Conservation (phyloP, 2,888 invertebrate genomes). For the Exephanes ischioxanthus region DNA sequence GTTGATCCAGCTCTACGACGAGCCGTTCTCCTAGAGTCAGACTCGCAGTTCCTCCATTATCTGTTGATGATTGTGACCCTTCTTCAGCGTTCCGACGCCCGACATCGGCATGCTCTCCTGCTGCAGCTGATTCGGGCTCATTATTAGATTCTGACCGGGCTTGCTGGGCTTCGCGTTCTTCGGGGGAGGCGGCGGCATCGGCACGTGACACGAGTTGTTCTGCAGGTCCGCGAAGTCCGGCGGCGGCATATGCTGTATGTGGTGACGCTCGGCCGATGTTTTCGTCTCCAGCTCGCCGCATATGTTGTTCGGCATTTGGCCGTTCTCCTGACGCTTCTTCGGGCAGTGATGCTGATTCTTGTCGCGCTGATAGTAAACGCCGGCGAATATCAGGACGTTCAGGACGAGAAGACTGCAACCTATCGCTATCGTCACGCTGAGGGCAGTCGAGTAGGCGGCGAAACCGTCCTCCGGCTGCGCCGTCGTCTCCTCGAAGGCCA, state of each 20-base stretch:
- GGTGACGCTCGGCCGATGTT: slow-evolving; percentile 91
- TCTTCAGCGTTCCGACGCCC: slow-evolving; percentile 90
- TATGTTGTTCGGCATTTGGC: slow-evolving; percentile 95
- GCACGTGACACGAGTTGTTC: slow-evolving; percentile 88
- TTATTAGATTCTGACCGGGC: slow-evolving; percentile 85
- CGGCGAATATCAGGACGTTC: slow-evolving; percentile 97
- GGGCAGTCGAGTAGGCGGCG: slow-evolving; percentile 95
- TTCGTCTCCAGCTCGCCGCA: slow-evolving; percentile 93
- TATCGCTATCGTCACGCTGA: slow-evolving; percentile 97
- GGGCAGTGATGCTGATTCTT: slow-evolving; percentile 88
- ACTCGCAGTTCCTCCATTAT: slow-evolving; percentile 93
- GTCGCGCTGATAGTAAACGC: slow-evolving; percentile 96
- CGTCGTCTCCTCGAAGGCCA: slow-evolving; percentile 81
- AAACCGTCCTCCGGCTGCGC: slow-evolving; percentile 92
- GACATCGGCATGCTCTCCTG: slow-evolving; percentile 92
- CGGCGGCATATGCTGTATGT: slow-evolving; percentile 92
- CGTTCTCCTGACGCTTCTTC: slow-evolving; percentile 92
- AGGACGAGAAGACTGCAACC: slow-evolving; percentile 96
- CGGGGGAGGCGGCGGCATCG: slow-evolving; percentile 91
- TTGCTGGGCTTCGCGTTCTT: slow-evolving; percentile 87
- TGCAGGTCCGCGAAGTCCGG: slow-evolving; percentile 94
- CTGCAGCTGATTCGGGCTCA: slow-evolving; percentile 88
- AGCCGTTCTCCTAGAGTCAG: slow-evolving; percentile 87
- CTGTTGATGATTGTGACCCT: slow-evolving; percentile 85
- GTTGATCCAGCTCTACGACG: slow-evolving; percentile 67